Evolutionary conservation across 2,113 vertebrate genomes (phyloP).

Genomic region (Oncorhynchus kisutch): DNA sequence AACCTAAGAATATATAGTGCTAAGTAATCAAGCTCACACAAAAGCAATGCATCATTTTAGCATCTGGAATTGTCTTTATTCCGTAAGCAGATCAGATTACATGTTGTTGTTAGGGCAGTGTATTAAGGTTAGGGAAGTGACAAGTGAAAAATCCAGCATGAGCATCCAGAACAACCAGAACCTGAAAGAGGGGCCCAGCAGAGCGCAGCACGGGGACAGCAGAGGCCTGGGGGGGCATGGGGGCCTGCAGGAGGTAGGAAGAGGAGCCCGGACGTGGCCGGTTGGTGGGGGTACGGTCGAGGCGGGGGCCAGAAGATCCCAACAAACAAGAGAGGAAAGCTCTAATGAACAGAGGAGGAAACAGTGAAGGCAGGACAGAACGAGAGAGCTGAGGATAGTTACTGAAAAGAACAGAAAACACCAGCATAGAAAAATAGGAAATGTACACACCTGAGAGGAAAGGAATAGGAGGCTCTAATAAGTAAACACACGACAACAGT

Average conservation of each 20-base stretch:
- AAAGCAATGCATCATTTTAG: not conserved
- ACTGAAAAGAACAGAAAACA: not conserved
- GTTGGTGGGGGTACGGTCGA: slow-evolving; percentile 40
- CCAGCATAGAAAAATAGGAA: not conserved
- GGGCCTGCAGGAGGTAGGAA: slow-evolving; percentile 25
- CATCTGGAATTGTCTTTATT: not conserved
- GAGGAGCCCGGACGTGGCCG: slow-evolving; percentile 57
- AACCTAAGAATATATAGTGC: not conserved
- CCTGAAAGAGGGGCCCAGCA: slow-evolving; percentile 31
- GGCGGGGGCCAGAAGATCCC: slow-evolving; percentile 33
- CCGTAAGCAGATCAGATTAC: not conserved
- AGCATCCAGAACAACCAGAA: slow-evolving; percentile 16
- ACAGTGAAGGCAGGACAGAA: not conserved
- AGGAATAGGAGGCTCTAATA: not conserved
- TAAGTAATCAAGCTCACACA: not conserved
- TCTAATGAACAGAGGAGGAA: slow-evolving; percentile 40
- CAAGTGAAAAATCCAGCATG: not conserved
- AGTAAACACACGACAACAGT: not conserved
- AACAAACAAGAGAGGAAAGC: slow-evolving; percentile 39
- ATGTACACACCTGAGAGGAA: not conserved
- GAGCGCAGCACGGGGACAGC: slow-evolving; percentile 29
- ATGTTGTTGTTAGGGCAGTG: not conserved
- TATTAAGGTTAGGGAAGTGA: not conserved
- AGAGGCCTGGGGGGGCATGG: slow-evolving; percentile 13
- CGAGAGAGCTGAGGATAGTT: slow-evolving; percentile 3